These are phyloP conservation scores for Corythaixoides concolor DNA, from an alignment of 2,113 vertebrate species.

Conservation along the genomic window DNA sequence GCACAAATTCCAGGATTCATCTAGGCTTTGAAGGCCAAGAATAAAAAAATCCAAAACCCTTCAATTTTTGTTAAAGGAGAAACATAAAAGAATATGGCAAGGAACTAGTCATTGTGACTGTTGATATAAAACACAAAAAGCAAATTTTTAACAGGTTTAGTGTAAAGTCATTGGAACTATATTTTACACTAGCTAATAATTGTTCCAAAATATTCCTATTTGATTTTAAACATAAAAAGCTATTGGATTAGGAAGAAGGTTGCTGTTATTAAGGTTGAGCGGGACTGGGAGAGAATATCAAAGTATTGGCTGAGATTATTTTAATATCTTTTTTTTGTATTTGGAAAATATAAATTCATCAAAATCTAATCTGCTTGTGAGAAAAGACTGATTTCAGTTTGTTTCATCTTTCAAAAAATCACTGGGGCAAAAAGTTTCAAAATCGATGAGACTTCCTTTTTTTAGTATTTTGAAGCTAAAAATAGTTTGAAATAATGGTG, in stretches of 20 bases:
- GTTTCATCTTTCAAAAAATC: not conserved
- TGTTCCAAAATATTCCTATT: not conserved
- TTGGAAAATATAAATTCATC: not conserved
- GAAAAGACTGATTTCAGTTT: not conserved
- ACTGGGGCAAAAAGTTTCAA: not conserved
- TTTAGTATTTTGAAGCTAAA: not conserved
- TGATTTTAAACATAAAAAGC: not conserved
- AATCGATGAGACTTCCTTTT: not conserved
- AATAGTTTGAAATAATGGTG: not conserved
- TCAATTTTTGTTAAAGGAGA: not conserved
- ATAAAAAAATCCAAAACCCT: not conserved
- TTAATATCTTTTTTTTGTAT: not conserved
- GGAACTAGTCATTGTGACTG: not conserved
- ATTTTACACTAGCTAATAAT: not conserved
- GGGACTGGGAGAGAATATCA: not conserved
- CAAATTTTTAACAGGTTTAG: not conserved
- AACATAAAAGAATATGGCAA: not conserved
- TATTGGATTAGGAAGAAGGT: not conserved
- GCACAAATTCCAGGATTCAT: not conserved
- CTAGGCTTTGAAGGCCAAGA: not conserved
- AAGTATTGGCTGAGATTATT: not conserved
- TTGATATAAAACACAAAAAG: not conserved
- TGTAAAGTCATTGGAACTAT: not conserved
- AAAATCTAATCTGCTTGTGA: not conserved
- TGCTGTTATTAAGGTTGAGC: not conserved